phyloP scores from a whole-genome alignment of 2,113 vertebrate species.

The Argyrosomus japonicus region DNA sequence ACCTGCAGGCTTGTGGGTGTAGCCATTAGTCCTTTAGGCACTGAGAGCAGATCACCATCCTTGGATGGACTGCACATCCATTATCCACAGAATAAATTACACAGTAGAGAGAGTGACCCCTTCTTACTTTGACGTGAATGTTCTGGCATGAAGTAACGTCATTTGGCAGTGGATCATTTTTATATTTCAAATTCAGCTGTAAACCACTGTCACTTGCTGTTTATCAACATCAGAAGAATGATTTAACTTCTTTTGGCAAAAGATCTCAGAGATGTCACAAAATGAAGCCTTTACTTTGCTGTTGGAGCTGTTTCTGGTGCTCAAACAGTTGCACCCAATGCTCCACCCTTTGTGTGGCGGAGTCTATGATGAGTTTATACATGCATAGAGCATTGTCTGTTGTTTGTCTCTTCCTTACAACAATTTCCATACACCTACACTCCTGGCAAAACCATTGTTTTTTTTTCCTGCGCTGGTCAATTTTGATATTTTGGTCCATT shows the following conservation, averaged over 20 bases:
- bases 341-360: neutral
- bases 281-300: neutral
- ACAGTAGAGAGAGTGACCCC: neutral
- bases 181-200: neutral
- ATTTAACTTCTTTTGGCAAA: no score
- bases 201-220: no score
- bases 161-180: neutral
- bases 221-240: no score
- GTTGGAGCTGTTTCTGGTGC: conserved; percentile 65
- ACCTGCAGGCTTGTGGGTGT: neutral
- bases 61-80: neutral
- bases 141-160: neutral
- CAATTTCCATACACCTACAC: neutral
- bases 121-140: neutral
- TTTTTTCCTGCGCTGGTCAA: no score
- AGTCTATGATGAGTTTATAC: neutral
- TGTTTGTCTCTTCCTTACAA: neutral
- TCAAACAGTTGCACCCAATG: conserved; percentile 21
- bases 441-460: no score
- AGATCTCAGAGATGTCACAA: neutral
- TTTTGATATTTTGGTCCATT: no score
- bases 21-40: no score
- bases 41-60: neutral
- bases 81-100: conserved; percentile 8
- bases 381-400: neutral